Evolutionary conservation across 37 sponge, comb jelly and placozoan species (phyloP).

Genomic region (Crambe crambe): DNA sequence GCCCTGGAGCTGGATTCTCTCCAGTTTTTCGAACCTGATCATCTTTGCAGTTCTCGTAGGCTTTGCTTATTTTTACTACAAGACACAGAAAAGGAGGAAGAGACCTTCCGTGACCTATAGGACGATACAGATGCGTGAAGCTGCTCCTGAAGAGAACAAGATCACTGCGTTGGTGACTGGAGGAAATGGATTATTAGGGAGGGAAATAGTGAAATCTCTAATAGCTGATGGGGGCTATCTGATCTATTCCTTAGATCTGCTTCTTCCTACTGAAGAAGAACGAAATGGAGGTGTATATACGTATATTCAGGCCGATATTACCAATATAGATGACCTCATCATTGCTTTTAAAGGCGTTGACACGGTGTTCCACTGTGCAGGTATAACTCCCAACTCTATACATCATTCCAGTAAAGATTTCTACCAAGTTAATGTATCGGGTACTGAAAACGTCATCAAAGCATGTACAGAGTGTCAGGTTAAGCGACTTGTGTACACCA

Average conservation of each 20-base stretch:
- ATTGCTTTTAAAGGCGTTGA: conserved; percentile 25
- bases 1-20: conserved; percentile 80
- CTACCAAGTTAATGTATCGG: conserved; percentile 15
- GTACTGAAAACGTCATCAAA: conserved; percentile 44
- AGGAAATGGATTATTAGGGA: conserved; percentile 42
- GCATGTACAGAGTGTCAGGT: conserved; percentile 40
- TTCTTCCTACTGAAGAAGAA: conserved; percentile 39
- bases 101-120: conserved; percentile 2
- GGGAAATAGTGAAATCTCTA: conserved; percentile 17
- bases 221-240: conserved; percentile 54
- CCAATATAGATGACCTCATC: conserved; percentile 26
- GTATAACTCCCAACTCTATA: conserved; percentile 1
- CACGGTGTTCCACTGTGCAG: conserved; percentile 55
- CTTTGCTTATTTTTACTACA: conserved; percentile 24
- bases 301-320: conserved; percentile 51
- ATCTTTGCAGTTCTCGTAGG: conserved; percentile 29
- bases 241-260: conserved; percentile 50
- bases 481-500: conserved; percentile 62
- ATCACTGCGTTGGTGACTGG: conserved; percentile 47
- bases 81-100: neutral
- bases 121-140: neutral
- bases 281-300: conserved; percentile 30
- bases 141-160: neutral
- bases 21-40: conserved; percentile 54
- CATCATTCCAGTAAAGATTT: conserved; percentile 1